These are phyloP conservation scores for Ochlodes sylvanus DNA, from an alignment of 2,888 invertebrate genomes.

Conservation along the genomic window DNA sequence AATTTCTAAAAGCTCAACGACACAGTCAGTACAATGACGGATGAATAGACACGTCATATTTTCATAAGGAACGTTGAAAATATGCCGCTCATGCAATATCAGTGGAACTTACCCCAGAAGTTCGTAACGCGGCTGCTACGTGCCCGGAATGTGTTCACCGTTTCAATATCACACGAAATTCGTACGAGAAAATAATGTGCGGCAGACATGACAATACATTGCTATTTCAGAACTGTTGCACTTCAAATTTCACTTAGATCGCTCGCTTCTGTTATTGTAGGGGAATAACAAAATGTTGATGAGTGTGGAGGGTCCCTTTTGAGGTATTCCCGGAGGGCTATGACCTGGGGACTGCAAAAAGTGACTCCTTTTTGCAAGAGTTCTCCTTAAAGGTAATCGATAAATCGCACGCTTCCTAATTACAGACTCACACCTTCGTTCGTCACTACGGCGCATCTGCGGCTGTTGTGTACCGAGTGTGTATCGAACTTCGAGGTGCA, in stretches of 20 bases:
- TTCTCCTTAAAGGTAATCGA: too few relatives aligned
- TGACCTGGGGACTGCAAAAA: too few relatives aligned
- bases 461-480: too few relatives aligned
- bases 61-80: neutral
- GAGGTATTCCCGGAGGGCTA: too few relatives aligned
- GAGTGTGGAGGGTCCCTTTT: too few relatives aligned
- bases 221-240: neutral
- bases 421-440: too few relatives aligned
- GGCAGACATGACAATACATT: neutral
- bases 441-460: too few relatives aligned
- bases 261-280: neutral
- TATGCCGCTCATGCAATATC: constrained; percentile 13
- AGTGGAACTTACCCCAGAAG: constrained; percentile 8
- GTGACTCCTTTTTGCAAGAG: too few relatives aligned
- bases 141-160: constrained; percentile 1
- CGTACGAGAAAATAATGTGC: neutral
- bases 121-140: neutral
- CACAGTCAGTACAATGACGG: neutral
- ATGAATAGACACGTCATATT: neutral
- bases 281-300: too few relatives aligned
- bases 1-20: neutral
- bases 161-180: constrained; percentile 2
- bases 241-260: neutral
- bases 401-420: too few relatives aligned
- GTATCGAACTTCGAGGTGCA: too few relatives aligned